These are phyloP conservation scores for Ranitomeya imitator DNA, from an alignment of 2,113 vertebrate species.

Conservation along the genomic window DNA sequence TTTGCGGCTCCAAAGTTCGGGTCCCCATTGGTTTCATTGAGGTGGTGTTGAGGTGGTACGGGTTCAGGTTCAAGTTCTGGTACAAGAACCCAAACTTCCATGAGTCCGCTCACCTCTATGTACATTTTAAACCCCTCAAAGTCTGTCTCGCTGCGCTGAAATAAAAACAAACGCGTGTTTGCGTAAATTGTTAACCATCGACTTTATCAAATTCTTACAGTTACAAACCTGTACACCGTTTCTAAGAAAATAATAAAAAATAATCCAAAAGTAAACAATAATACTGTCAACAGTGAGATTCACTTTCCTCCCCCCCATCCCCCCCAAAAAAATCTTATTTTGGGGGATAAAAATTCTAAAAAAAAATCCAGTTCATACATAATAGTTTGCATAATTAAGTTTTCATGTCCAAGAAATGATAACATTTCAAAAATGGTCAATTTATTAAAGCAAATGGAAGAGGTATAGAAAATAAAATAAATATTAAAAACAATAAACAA, in stretches of 20 bases:
- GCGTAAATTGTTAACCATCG: constrained; percentile 54
- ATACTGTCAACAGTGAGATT: constrained; percentile 75
- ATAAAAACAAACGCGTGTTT: constrained; percentile 35
- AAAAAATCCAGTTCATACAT: constrained; percentile 62
- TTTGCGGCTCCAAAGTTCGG: too few species aligned
- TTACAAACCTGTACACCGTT: constrained; percentile 79
- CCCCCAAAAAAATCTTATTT: constrained; percentile 40
- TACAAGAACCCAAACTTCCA: too few species aligned
- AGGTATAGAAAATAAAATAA: constrained; percentile 67
- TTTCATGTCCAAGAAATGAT: constrained; percentile 59
- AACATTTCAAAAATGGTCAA: constrained; percentile 57
- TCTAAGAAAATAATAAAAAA: constrained; percentile 62
- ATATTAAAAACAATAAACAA: constrained; percentile 63
- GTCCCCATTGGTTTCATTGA: too few species aligned
- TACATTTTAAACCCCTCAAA: neutral
- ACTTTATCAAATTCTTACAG: constrained; percentile 76
- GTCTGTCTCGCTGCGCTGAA: neutral
- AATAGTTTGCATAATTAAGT: constrained; percentile 75
- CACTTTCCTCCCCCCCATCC: constrained; percentile 23
- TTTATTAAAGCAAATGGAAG: constrained; percentile 59
- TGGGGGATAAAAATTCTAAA: constrained; percentile 62
- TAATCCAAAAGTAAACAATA: constrained; percentile 76
- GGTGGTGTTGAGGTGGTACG: too few species aligned
- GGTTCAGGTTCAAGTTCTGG: too few species aligned
- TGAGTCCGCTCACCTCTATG: too few species aligned